Base-by-base conservation (phyloP, 2,888 invertebrate genomes). In the Helicoverpa assulta region DNA sequence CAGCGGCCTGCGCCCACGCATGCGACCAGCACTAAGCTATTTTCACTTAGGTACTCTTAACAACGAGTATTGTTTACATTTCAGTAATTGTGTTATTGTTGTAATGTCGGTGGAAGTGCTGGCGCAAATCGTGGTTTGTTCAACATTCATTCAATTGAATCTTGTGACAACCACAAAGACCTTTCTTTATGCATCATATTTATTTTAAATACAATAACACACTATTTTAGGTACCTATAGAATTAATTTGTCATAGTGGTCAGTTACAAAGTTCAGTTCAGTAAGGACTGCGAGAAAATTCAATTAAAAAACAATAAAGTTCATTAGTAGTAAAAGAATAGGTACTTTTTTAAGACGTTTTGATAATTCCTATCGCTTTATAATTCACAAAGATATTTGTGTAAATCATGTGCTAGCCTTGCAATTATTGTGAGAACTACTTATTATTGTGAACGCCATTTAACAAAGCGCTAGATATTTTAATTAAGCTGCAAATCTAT, bases 1-100 rank as follows among this genome's bases (percentile, higher is more conserved):
- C 80, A 81, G 76, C 76, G 40, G 60, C 59, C 58, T 67, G 79
- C 85, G 79, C 90, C 88, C 85, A 90, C 90, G 83, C 86, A 57
- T 78, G 64, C 76, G 81, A 84, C 81, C 80, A 74, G 68, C 80
- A 82, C 78, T 69, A 76, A 83, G 85, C 85, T 77, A 85, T 84
- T 84, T 83, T 80, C 73, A 77, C 82, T 81, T 73, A n/a, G n/a
- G n/a, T n/a, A 70, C 57, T 71, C 43, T 43, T 43, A 43, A 5
- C 16, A 60, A 60, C 70, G 70, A 66, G 53, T 70, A 76, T 76
- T 79, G 77, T 78, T 78, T 76, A 67, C 51, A 53, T 37, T 69
- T 57, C 56, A 73, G 61, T 67, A 43, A 70, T 61, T 64, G 53
- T 67, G 54, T 56, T 70, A 40, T 73, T 61, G 47, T 76, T 73